Evolutionary conservation across 2,888 invertebrate species (phyloP).

Genomic region (Leptinotarsa peninsularis): DNA sequence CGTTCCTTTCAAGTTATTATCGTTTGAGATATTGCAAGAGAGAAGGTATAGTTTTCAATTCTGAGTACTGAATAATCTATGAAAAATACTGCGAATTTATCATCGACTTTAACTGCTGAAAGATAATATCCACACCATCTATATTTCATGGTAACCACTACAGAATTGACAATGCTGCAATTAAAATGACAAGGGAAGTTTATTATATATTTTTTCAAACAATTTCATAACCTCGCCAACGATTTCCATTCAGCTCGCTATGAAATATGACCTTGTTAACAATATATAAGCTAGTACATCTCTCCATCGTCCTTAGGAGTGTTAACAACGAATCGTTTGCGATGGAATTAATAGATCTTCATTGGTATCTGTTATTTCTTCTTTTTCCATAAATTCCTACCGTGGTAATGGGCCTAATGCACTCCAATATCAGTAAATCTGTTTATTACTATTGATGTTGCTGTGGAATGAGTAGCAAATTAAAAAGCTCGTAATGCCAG

Average conservation of each 20-base stretch:
- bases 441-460: constrained; percentile 8
- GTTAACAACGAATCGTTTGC: background rate
- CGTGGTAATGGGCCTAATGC: background rate
- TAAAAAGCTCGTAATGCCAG: background rate
- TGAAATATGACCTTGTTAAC: constrained; percentile 15
- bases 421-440: constrained; percentile 10
- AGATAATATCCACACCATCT: constrained; percentile 22
- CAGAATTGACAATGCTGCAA: constrained; percentile 41
- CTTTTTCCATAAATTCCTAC: background rate
- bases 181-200: constrained; percentile 40
- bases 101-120: constrained; percentile 13
- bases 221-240: constrained; percentile 20
- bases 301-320: background rate
- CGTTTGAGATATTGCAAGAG: background rate
- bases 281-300: constrained; percentile 11
- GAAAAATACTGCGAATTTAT: constrained; percentile 13
- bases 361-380: constrained; percentile 9
- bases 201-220: constrained; percentile 34
- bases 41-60: background rate
- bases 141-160: constrained; percentile 36
- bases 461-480: constrained; percentile 1
- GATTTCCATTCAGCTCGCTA: background rate
- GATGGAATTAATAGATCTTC: constrained; percentile 7
- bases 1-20: background rate
- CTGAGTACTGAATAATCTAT: background rate